phyloP scores from a whole-genome alignment of 1,140 invertebrate species.

The Drosophila tani region DNA sequence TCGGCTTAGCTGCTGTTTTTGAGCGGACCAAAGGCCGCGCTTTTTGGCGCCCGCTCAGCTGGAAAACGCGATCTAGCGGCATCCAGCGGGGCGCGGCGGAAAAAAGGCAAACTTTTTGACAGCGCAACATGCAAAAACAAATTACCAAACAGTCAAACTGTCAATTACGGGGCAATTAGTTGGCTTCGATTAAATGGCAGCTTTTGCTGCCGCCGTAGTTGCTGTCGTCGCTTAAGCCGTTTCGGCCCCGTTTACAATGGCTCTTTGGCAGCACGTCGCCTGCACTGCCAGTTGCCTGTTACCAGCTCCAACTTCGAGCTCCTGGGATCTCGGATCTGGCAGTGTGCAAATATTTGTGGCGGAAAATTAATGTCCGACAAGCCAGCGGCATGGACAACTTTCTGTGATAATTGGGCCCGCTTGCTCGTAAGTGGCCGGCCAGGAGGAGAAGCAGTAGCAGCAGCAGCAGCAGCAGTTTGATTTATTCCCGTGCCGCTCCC shows the following conservation, averaged over 20 bases:
- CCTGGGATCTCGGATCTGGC: slow-evolving; percentile 22
- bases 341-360: slow-evolving; percentile 52
- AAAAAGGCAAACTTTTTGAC: slow-evolving; percentile 69
- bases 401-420: slow-evolving; percentile 47
- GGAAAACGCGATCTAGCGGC: slow-evolving; percentile 28
- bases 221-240: slow-evolving; percentile 56
- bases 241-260: slow-evolving; percentile 36
- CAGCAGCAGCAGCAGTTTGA: slow-evolving; percentile 29
- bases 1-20: slow-evolving; percentile 35
- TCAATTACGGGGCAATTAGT: slow-evolving; percentile 78
- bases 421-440: slow-evolving; percentile 26
- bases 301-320: slow-evolving; percentile 1
- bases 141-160: slow-evolving; percentile 77
- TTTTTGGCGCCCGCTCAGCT: slow-evolving; percentile 35
- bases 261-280: slow-evolving; percentile 9
- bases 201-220: slow-evolving; percentile 35
- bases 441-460: neutral
- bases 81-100: slow-evolving; percentile 9
- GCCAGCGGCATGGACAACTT: slow-evolving; percentile 48
- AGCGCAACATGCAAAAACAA: slow-evolving; percentile 80
- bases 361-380: slow-evolving; percentile 50
- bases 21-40: slow-evolving; percentile 33
- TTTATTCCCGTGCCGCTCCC: slow-evolving; percentile 50
- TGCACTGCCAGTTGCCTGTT: neutral
- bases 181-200: slow-evolving; percentile 67